Conservation (phyloP, 2,797 vertebrate species). For the Dipus sagitta region DNA sequence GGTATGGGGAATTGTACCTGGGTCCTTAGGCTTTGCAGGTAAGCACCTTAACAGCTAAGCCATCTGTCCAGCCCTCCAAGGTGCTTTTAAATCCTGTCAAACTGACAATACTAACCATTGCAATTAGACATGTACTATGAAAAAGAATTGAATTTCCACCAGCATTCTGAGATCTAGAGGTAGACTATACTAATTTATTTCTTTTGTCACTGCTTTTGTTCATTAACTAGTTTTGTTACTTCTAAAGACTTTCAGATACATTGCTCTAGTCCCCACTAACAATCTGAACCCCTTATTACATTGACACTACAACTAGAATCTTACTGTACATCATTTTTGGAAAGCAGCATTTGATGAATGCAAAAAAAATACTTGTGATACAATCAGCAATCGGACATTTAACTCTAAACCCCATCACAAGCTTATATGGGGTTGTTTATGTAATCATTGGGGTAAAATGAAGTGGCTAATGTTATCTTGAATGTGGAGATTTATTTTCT, state of each 20-base stretch:
- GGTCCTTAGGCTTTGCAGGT: too few relatives aligned
- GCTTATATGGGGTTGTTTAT: neutral
- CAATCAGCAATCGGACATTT: neutral
- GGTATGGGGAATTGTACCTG: too few relatives aligned
- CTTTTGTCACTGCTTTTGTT: constrained; percentile 3
- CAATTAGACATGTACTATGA: neutral
- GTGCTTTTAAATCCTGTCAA: too few relatives aligned
- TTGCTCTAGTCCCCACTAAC: neutral
- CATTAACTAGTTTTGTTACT: neutral
- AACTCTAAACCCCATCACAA: neutral
- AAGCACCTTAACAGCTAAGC: too few relatives aligned
- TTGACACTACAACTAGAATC: neutral
- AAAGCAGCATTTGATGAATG: neutral
- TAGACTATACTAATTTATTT: neutral
- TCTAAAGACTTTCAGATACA: constrained; percentile 8
- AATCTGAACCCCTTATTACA: neutral
- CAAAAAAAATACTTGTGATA: neutral
- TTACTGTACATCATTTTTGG: neutral
- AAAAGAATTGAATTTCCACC: constrained; percentile 13
- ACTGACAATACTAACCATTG: too few relatives aligned
- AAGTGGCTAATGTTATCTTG: neutral
- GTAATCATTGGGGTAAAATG: neutral
- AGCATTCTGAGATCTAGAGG: neutral
- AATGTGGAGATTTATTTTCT: neutral
- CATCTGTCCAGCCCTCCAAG: too few relatives aligned